A percentile compares a stretch with the other conserved stretches of the same genome.
Evolutionary conservation across 2,113 vertebrate species (phyloP).

Genomic region (Oophaga pumilio): DNA sequence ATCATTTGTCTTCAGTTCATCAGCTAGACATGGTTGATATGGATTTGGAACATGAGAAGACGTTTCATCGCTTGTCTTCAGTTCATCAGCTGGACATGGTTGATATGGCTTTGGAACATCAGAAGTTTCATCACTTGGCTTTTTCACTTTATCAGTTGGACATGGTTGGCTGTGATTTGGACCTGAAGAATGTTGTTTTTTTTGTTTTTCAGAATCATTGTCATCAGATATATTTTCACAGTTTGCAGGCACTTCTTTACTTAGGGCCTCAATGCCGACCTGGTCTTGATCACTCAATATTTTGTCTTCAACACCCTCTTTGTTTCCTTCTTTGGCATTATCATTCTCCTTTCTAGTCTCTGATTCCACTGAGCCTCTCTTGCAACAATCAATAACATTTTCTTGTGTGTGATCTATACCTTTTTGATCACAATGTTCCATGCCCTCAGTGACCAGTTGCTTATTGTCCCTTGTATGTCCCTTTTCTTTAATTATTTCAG

Average conservation of each 20-base stretch:
- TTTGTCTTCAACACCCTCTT: neutral
- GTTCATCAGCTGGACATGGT: neutral
- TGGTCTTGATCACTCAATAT: neutral
- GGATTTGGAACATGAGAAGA: neutral
- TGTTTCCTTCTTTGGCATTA: neutral
- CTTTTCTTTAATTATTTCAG: neutral
- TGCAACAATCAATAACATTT: neutral
- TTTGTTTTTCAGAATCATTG: neutral
- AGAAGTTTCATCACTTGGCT: neutral
- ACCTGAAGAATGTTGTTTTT: neutral
- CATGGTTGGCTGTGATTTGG: neutral
- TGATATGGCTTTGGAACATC: neutral
- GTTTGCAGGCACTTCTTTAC: neutral
- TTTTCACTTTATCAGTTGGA: neutral
- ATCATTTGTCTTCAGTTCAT: neutral
- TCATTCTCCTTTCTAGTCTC: neutral
- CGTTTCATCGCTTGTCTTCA: neutral
- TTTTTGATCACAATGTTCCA: neutral
- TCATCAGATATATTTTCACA: neutral
- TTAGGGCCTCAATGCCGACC: neutral
- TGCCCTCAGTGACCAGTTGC: neutral
- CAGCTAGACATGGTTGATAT: neutral
- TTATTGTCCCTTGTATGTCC: neutral
- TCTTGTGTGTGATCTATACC: neutral
- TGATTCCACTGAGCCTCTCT: neutral